These are phyloP conservation scores for Allobates femoralis DNA, from an alignment of 2,797 vertebrate species.

Conservation along the genomic window DNA sequence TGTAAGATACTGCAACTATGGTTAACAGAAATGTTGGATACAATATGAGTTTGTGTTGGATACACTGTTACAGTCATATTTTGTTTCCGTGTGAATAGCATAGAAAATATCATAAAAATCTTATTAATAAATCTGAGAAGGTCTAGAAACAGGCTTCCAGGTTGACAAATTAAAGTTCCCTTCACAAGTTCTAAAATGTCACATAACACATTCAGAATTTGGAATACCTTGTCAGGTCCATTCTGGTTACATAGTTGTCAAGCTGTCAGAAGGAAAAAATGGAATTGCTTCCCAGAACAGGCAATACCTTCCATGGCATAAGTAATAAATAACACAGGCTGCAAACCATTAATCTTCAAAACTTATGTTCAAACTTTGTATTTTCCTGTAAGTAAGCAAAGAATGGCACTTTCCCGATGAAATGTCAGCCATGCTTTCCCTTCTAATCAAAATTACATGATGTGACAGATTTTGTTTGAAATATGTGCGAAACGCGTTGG, in stretches of 20 bases:
- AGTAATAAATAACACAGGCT: constrained; percentile 20
- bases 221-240: constrained; percentile 32
- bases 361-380: constrained; percentile 13
- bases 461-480: constrained; percentile 29
- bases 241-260: constrained; percentile 41
- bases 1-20: no score
- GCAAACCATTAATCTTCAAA: constrained; percentile 22
- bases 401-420: not conserved
- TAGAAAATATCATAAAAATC: not conserved
- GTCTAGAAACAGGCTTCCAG: not conserved
- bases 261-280: constrained; percentile 24
- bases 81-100: not conserved
- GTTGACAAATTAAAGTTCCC: not conserved
- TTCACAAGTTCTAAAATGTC: constrained; percentile 23
- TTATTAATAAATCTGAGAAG: not conserved
- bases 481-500: constrained; percentile 18
- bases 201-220: constrained; percentile 1
- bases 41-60: not conserved
- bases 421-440: constrained; percentile 30
- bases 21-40: not conserved
- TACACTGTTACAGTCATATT: not conserved
- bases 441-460: constrained; percentile 23
- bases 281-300: constrained; percentile 11
- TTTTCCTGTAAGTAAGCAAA: not conserved
- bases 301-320: not conserved